Evolutionary conservation across 2,113 vertebrate genomes (phyloP), one percentile per base, ranked within the genome.

Genomic region (Barnardius zonarius): DNA sequence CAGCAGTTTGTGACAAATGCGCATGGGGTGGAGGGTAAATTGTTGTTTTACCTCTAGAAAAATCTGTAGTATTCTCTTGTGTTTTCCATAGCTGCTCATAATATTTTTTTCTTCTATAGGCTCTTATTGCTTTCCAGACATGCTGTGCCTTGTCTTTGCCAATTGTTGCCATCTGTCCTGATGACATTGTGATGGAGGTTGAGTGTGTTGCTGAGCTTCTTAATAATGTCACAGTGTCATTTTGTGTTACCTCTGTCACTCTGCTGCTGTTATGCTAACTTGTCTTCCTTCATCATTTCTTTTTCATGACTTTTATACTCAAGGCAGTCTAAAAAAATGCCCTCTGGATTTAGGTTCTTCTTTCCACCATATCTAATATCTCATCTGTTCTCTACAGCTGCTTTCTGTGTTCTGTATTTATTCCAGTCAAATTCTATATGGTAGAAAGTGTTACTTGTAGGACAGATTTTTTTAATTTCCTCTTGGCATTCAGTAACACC

Each of bases 151-250:
- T 86, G 83, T 88, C 93, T 96, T 97, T 97, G 96, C 95, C 97
- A 97, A 96, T 93, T 94, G 95, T 93, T 95, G 89, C 96, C 96
- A 96, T 97, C 96, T 97, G 95, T 97, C 94, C 95, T 95, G 92
- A 96, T 97, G 96, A 97, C 96, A 97, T 90, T 90, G 94, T 92
- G 96, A 97, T 93, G 87, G 96, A 96, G 96, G 93, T 80, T 86
- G 94, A 94, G 83, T 89, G 87, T 89, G 93, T 91, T 95, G 74
- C 96, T 94, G 94, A 96, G 96, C 91, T 95, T 95, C 96, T 96
- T 96, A 96, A 97, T 96, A 97, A 96, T 93, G 93, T 89, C 94
- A 97, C 80, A 86, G 83, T 94, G 88, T 92, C 88, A 94, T 96
- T 95, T 94, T 93, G 78, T 0, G 83, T 93, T 97, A 91, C 92